Conservation (phyloP, 2,113 vertebrate genomes). For the Isichthys henryi region DNA sequence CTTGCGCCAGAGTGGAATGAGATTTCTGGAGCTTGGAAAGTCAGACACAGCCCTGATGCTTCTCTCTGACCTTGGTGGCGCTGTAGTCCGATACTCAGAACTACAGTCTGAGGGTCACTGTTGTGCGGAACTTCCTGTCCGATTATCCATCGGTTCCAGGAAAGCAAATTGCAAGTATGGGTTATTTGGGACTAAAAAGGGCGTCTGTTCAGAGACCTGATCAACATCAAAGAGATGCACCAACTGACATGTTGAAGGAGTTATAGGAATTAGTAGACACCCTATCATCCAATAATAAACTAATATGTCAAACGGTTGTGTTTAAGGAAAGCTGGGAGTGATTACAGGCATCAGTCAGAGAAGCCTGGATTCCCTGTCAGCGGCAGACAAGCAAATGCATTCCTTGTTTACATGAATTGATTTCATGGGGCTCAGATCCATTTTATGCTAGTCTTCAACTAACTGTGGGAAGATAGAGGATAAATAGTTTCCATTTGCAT, state of each 20-base stretch:
- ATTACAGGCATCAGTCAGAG: neutral
- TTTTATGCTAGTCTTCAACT: neutral
- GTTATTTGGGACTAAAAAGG: neutral
- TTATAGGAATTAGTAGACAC: neutral
- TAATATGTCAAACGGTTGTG: neutral
- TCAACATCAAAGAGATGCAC: neutral
- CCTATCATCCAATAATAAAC: neutral
- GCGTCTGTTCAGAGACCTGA: neutral
- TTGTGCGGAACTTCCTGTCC: neutral
- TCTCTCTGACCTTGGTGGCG: neutral
- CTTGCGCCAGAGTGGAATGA: neutral
- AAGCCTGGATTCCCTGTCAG: neutral
- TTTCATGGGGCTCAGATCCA: neutral
- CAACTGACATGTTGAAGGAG: neutral
- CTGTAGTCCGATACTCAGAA: neutral
- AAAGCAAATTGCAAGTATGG: neutral
- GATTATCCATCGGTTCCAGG: neutral
- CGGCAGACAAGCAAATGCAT: neutral
- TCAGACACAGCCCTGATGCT: neutral
- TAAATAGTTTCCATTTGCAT: neutral
- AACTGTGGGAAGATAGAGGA: neutral
- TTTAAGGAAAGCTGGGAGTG: neutral
- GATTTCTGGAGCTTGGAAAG: neutral
- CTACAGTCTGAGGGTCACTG: neutral
- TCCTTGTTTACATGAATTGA: conserved; percentile 1